These are phyloP conservation scores for silkworm (Bombyx mori) DNA, from an alignment of 1,140 invertebrate species.

Conservation along the genomic window DNA sequence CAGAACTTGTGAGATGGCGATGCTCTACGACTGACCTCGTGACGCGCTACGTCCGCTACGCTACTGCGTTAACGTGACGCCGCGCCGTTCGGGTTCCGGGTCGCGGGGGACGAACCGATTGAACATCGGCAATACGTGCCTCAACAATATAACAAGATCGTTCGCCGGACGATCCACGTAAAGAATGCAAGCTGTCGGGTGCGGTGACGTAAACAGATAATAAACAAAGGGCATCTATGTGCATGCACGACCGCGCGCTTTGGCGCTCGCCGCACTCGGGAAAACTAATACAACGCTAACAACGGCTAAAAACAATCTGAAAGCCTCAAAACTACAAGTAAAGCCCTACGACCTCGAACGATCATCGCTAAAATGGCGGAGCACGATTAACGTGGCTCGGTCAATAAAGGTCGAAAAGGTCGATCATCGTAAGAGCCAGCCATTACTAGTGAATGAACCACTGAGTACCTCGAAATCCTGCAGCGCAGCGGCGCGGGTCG, in stretches of 20 bases:
- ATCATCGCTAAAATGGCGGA: conserved; percentile 56
- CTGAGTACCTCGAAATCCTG: conserved; percentile 83
- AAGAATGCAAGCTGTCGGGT: conserved; percentile 67
- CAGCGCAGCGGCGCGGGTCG: conserved; percentile 68
- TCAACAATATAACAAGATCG: conserved; percentile 49
- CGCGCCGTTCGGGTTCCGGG: conserved; percentile 39
- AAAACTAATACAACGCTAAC: conserved; percentile 72
- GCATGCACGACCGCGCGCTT: conserved; percentile 61
- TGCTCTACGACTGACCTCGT: conserved; percentile 65
- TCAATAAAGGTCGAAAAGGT: conserved; percentile 50
- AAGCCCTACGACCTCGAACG: conserved; percentile 72
- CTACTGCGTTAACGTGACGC: conserved; percentile 35
- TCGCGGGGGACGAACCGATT: conserved; percentile 39
- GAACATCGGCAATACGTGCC: conserved; percentile 41
- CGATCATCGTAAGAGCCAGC: conserved; percentile 70
- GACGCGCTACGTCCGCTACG: conserved; percentile 38
- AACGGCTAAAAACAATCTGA: conserved; percentile 71
- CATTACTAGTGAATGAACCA: conserved; percentile 68
- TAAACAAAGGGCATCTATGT: conserved; percentile 65
- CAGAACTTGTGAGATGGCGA: conserved; percentile 68
- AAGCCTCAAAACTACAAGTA: conserved; percentile 75
- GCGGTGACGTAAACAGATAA: conserved; percentile 64
- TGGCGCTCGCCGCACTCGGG: conserved; percentile 66
- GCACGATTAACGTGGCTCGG: conserved; percentile 51
- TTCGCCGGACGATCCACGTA: conserved; percentile 62